phyloP scores from a whole-genome alignment of 2,113 vertebrate genomes.

The Phylloscopus trochiloides region DNA sequence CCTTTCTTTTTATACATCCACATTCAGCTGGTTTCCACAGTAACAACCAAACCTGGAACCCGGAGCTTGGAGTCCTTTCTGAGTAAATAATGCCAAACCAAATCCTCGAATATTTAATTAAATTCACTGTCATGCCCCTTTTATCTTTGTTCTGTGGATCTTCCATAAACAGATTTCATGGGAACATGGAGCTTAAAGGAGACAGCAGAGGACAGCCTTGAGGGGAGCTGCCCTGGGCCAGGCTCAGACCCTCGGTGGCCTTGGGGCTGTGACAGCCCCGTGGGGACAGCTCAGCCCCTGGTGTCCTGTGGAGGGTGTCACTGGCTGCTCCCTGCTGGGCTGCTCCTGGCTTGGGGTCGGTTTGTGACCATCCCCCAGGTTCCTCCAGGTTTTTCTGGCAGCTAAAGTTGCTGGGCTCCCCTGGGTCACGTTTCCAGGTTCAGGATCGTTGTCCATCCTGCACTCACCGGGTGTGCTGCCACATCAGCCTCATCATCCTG shows the following conservation, averaged over 20 bases:
- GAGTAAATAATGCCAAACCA: slow-evolving; percentile 56
- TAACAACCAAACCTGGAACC: slow-evolving; percentile 62
- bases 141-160: background rate
- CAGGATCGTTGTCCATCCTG: accelerated
- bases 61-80: background rate
- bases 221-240: background rate
- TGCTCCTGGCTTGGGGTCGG: accelerated
- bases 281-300: background rate
- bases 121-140: background rate
- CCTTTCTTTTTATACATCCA: slow-evolving; percentile 41
- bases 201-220: background rate
- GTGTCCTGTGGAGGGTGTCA: accelerated
- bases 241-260: accelerated
- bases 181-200: background rate
- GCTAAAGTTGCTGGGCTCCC: background rate
- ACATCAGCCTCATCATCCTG: accelerated
- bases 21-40: slow-evolving; percentile 67
- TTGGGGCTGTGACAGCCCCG: accelerated
- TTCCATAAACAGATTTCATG: background rate
- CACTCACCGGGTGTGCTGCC: background rate
- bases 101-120: slow-evolving; percentile 8
- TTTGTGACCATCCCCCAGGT: accelerated
- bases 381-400: background rate
- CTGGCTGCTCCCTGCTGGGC: accelerated
- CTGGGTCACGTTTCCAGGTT: accelerated